phyloP scores from a whole-genome alignment of 1,140 invertebrate genomes.

The Sinonovacula constricta region DNA sequence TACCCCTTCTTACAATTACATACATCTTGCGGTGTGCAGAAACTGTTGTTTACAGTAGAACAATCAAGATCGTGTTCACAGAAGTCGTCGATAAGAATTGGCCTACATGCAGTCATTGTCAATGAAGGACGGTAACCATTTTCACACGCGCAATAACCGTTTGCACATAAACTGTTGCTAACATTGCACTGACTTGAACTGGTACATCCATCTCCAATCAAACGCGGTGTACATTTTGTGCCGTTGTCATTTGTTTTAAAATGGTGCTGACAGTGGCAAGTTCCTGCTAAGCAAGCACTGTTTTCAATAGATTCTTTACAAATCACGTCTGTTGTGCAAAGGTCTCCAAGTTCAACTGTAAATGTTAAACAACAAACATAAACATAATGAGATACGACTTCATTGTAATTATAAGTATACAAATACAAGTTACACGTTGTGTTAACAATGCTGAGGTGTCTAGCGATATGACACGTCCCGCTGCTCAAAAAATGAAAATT shows the following conservation, averaged over 20 bases:
- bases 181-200: slow-evolving; percentile 51
- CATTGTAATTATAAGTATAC: no score
- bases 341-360: slow-evolving; percentile 23
- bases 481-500: no score
- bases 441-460: no score
- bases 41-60: slow-evolving; percentile 34
- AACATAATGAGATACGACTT: no score
- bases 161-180: slow-evolving; percentile 48
- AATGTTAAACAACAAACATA: no score
- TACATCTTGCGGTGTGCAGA: slow-evolving; percentile 34
- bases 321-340: neutral
- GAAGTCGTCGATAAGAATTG: slow-evolving; percentile 44
- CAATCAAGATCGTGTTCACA: slow-evolving; percentile 37
- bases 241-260: neutral
- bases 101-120: slow-evolving; percentile 31
- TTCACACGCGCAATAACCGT: slow-evolving; percentile 50
- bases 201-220: slow-evolving; percentile 41
- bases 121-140: slow-evolving; percentile 41
- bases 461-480: no score
- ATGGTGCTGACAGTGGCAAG: slow-evolving; percentile 4
- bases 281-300: neutral
- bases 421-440: no score
- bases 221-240: slow-evolving; percentile 16
- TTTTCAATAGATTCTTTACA: slow-evolving; percentile 16
- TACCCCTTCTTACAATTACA: slow-evolving; percentile 51